Evolutionary conservation across 2,113 vertebrate genomes (phyloP).

Genomic region (Nannospalax galili): DNA sequence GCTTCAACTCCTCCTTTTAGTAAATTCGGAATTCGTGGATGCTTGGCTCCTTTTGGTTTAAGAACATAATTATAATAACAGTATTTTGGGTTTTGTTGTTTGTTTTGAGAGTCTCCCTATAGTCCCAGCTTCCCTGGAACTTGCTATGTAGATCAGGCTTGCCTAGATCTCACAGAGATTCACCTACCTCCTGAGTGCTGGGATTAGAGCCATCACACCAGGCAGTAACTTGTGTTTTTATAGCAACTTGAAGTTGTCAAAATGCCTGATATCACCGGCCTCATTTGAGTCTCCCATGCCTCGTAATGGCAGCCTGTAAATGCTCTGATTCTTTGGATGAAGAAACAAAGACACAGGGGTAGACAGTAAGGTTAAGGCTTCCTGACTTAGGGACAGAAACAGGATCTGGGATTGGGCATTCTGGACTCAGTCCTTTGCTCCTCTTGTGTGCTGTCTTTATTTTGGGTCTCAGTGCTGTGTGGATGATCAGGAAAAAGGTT

Average conservation of each 20-base stretch:
- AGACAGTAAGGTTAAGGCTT: background rate
- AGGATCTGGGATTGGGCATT: background rate
- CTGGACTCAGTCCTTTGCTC: background rate
- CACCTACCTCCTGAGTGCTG: no score
- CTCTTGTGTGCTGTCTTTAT: background rate
- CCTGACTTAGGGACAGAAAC: background rate
- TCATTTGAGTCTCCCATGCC: background rate
- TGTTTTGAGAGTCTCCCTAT: no score
- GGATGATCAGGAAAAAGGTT: background rate
- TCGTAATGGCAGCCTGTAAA: background rate
- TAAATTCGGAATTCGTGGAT: background rate
- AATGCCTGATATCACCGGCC: background rate
- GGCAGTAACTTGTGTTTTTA: background rate
- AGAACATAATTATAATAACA: background rate
- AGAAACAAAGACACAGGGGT: background rate
- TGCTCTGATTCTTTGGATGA: background rate
- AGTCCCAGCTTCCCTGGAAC: no score
- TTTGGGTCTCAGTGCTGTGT: background rate
- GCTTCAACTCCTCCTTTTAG: background rate
- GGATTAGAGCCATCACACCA: no score
- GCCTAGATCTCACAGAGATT: no score
- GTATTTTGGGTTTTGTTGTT: background rate
- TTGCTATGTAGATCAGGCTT: no score
- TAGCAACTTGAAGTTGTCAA: background rate
- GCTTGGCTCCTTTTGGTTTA: background rate